These are phyloP conservation scores for Nephrotoma guestfalica DNA, from an alignment of 2,888 invertebrate species.

Conservation along the genomic window DNA sequence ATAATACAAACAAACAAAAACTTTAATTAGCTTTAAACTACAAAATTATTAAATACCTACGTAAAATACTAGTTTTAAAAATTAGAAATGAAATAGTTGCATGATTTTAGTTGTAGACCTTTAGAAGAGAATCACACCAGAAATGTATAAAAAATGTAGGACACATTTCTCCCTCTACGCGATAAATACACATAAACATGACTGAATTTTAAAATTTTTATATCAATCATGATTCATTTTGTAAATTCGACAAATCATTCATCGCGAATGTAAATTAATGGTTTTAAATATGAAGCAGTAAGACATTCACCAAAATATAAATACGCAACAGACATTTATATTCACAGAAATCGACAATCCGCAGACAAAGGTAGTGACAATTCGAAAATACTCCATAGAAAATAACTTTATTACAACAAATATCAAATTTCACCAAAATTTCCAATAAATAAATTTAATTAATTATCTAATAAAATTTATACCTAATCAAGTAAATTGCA, in stretches of 20 bases:
- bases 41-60: not conserved
- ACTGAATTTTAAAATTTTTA: not conserved
- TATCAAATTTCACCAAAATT: too few relatives aligned
- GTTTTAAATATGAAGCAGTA: not conserved
- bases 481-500: too few relatives aligned
- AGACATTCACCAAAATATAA: not conserved
- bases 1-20: not conserved
- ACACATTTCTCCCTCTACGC: not conserved
- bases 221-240: not conserved
- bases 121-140: not conserved
- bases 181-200: not conserved
- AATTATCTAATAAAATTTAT: too few relatives aligned
- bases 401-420: too few relatives aligned
- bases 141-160: not conserved
- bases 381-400: too few relatives aligned
- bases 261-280: not conserved
- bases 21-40: not conserved
- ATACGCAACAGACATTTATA: not conserved
- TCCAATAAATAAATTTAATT: too few relatives aligned
- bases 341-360: too few relatives aligned
- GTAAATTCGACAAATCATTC: not conserved
- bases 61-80: not conserved
- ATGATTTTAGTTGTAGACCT: not conserved
- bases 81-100: not conserved
- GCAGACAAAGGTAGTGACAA: too few relatives aligned